Percentiles rank a stretch among this genome's conserved stretches.
phyloP scores from a whole-genome alignment of 1,140 invertebrate species.

The Hylaeus volcanicus region DNA sequence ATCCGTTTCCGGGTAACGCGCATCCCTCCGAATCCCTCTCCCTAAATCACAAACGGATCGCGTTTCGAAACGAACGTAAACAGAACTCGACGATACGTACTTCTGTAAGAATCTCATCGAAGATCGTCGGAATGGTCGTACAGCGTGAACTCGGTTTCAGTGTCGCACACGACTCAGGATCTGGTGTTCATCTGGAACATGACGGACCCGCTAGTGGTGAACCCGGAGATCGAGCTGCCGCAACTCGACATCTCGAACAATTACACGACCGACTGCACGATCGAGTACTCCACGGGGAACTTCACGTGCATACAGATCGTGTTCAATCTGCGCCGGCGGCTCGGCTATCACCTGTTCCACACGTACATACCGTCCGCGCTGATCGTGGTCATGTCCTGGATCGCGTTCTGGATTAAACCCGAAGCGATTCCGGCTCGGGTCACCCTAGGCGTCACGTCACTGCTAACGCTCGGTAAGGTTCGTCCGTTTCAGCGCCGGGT shows the following conservation, averaged over 20 bases:
- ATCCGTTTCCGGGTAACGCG: too few species aligned
- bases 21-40: too few species aligned
- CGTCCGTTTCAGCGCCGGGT: background rate
- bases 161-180: constrained; percentile 92
- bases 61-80: too few species aligned
- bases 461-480: constrained; percentile 87
- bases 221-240: constrained; percentile 92
- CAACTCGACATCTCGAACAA: constrained; percentile 93
- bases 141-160: constrained; percentile 77
- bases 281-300: constrained; percentile 93
- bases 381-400: constrained; percentile 96
- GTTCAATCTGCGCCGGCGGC: constrained; percentile 89
- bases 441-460: constrained; percentile 90
- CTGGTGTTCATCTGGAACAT: constrained; percentile 93
- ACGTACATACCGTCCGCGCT: constrained; percentile 94
- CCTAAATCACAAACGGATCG: too few species aligned
- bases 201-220: constrained; percentile 92
- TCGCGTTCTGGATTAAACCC: constrained; percentile 96
- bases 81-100: too few species aligned
- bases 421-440: constrained; percentile 92
- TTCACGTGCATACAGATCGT: constrained; percentile 93
- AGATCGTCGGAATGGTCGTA: too few species aligned
- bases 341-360: constrained; percentile 94
- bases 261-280: constrained; percentile 93
- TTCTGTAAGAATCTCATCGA: too few species aligned